These are phyloP conservation scores for Gobio occitaniae DNA, from an alignment of 2,797 vertebrate genomes.

Conservation along the genomic window DNA sequence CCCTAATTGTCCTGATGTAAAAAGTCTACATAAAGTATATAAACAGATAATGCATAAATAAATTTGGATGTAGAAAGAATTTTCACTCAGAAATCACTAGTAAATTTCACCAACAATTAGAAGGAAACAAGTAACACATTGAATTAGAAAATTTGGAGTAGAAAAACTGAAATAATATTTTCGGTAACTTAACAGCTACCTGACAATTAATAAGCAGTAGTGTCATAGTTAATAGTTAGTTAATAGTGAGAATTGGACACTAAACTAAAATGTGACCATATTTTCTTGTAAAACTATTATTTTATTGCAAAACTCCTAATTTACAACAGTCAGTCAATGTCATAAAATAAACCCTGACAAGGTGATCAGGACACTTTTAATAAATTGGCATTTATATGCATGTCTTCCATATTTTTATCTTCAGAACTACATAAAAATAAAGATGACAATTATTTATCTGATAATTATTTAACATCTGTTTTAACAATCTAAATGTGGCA, in stretches of 20 bases:
- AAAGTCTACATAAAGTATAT: background rate
- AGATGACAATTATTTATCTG: background rate
- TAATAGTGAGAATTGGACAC: too few species aligned
- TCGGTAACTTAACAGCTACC: too few species aligned
- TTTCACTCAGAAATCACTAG: background rate
- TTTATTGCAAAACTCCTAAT: background rate
- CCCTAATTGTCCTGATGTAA: background rate
- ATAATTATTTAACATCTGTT: slow-evolving; percentile 15
- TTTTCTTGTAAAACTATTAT: background rate
- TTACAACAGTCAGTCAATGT: background rate
- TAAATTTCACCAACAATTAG: background rate
- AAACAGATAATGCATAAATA: background rate
- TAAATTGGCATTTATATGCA: background rate
- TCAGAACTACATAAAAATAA: background rate
- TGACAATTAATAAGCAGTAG: too few species aligned
- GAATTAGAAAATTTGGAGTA: background rate
- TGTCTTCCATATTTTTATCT: background rate
- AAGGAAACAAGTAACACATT: background rate
- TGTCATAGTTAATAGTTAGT: too few species aligned
- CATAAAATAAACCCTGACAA: background rate
- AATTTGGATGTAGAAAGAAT: background rate
- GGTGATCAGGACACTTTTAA: background rate
- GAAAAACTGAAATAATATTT: background rate
- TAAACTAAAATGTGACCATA: too few species aligned
- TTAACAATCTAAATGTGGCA: background rate